Conservation (phyloP, 2,113 vertebrate genomes). For the Megaptera novaeangliae region DNA sequence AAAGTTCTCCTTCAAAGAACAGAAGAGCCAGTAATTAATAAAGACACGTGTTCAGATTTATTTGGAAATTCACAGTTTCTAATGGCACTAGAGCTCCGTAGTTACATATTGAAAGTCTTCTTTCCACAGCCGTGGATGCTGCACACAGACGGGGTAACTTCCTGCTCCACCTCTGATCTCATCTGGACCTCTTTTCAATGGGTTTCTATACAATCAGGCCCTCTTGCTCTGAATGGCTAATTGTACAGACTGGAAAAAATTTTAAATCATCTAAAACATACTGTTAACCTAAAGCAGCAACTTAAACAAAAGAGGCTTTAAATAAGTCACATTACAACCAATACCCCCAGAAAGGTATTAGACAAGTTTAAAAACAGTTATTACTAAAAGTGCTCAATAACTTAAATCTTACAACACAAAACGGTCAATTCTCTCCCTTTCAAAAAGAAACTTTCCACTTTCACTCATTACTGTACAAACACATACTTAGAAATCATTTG, state of each 20-base stretch:
- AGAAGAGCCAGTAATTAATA: slow-evolving; percentile 75
- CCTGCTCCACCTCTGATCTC: slow-evolving; percentile 39
- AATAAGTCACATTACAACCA: slow-evolving; percentile 90
- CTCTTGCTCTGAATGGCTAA: slow-evolving; percentile 81
- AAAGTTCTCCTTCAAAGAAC: slow-evolving; percentile 53
- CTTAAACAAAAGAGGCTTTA: slow-evolving; percentile 76
- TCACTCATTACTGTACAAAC: slow-evolving; percentile 71
- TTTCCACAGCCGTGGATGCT: slow-evolving; percentile 84
- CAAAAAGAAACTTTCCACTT: slow-evolving; percentile 73
- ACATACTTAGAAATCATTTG: slow-evolving; percentile 62
- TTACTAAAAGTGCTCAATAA: slow-evolving; percentile 94
- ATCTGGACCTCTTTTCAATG: slow-evolving; percentile 68
- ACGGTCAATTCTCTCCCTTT: slow-evolving; percentile 67
- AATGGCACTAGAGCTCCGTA: slow-evolving; percentile 97
- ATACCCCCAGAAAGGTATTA: slow-evolving; percentile 86
- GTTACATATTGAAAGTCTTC: slow-evolving; percentile 86
- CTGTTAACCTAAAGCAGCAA: slow-evolving; percentile 83
- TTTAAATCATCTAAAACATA: slow-evolving; percentile 75
- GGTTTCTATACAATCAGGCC: slow-evolving; percentile 56
- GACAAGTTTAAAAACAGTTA: slow-evolving; percentile 79
- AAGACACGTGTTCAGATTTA: slow-evolving; percentile 95
- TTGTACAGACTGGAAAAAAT: slow-evolving; percentile 79
- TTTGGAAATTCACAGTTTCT: slow-evolving; percentile 99
- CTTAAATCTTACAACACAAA: slow-evolving; percentile 80
- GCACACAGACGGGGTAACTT: slow-evolving; percentile 69